Percentiles rank a stretch among this genome's conserved stretches.
phyloP scores from a whole-genome alignment of 2,888 invertebrate genomes.

The Liodrosophila aerea region DNA sequence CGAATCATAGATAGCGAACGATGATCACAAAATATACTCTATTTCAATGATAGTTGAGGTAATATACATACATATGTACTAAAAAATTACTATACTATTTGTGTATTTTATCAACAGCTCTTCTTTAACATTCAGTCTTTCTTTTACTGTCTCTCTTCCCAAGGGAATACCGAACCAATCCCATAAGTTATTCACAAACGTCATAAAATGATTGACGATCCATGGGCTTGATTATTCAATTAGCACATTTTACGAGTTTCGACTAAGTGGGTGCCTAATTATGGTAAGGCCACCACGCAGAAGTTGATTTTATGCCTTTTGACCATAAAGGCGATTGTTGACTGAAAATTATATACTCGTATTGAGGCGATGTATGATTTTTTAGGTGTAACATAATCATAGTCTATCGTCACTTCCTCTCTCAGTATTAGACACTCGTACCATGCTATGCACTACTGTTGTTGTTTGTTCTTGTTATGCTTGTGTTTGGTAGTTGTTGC shows the following conservation, averaged over 20 bases:
- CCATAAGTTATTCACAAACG: conserved; percentile 55
- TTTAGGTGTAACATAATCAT: conserved; percentile 38
- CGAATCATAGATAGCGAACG: background rate
- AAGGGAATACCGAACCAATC: too few species aligned
- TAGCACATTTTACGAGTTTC: conserved; percentile 76
- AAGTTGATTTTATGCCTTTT: conserved; percentile 63
- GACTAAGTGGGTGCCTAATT: conserved; percentile 50
- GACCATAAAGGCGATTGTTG: conserved; percentile 54
- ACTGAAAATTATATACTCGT: conserved; percentile 40
- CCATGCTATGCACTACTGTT: conserved; percentile 28
- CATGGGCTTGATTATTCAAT: conserved; percentile 70
- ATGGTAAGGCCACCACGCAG: conserved; percentile 50
- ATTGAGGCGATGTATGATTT: conserved; percentile 19
- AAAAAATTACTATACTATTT: too few species aligned
- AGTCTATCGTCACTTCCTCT: conserved; percentile 64
- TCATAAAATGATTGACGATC: conserved; percentile 60
- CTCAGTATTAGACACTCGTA: conserved; percentile 32
- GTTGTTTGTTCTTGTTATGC: conserved; percentile 2
- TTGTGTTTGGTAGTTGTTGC: too few species aligned
- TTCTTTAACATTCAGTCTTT: too few species aligned
- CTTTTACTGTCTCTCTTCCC: too few species aligned
- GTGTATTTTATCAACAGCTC: too few species aligned
- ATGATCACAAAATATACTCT: conserved; percentile 1
- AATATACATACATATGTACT: too few species aligned
- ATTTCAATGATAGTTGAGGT: too few species aligned